These are phyloP conservation scores for Dynastes hyllus DNA, from an alignment of 2,888 invertebrate species.

Conservation along the genomic window DNA sequence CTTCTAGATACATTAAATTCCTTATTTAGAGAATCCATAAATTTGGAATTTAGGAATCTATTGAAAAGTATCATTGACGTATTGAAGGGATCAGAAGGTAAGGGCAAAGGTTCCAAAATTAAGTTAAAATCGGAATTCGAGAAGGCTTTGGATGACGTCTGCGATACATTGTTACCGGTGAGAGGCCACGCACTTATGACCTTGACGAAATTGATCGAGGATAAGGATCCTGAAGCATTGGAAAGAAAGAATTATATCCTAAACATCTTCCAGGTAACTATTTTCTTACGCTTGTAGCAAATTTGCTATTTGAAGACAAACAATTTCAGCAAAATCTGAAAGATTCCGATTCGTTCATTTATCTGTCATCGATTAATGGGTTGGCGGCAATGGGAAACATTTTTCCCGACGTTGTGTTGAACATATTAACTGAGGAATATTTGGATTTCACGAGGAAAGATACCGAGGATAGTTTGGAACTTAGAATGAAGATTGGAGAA, in stretches of 20 bases:
- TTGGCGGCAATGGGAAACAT: slow-evolving; percentile 79
- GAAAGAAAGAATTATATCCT: slow-evolving; percentile 80
- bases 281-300: not conserved
- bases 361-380: slow-evolving; percentile 85
- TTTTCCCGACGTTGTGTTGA: slow-evolving; percentile 81
- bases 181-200: slow-evolving; percentile 86
- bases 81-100: slow-evolving; percentile 20
- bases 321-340: slow-evolving; percentile 80
- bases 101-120: slow-evolving; percentile 57
- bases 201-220: slow-evolving; percentile 81
- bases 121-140: slow-evolving; percentile 72
- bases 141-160: slow-evolving; percentile 79
- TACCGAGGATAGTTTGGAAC: slow-evolving; percentile 72
- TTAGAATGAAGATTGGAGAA: slow-evolving; percentile 87
- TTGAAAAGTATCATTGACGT: slow-evolving; percentile 53
- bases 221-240: slow-evolving; percentile 77
- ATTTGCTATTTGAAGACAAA: slow-evolving; percentile 25
- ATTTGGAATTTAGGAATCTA: slow-evolving; percentile 64
- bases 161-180: slow-evolving; percentile 84
- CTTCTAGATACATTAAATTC: slow-evolving; percentile 63
- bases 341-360: slow-evolving; percentile 87
- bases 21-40: slow-evolving; percentile 60
- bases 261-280: slow-evolving; percentile 80
- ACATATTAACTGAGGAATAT: slow-evolving; percentile 81
- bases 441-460: slow-evolving; percentile 64